Percentiles rank a stretch among this genome's conserved stretches.
These are phyloP conservation scores for Schrankia costaestrigalis DNA, from an alignment of 2,888 invertebrate genomes.

Conservation along the genomic window DNA sequence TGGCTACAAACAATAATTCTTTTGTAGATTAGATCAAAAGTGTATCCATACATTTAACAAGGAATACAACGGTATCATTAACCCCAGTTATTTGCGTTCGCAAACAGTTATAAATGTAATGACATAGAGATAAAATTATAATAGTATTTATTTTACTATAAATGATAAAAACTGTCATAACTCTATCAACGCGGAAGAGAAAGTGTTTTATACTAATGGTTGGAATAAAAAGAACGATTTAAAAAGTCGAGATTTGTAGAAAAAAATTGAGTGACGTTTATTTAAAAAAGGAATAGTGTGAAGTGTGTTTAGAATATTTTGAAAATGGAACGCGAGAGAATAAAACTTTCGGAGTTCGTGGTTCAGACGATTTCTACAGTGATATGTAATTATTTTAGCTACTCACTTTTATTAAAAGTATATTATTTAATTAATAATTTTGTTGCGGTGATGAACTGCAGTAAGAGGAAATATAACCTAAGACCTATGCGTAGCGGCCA, in stretches of 20 bases:
- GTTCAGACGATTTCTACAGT: neutral
- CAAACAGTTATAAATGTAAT: slow-evolving; percentile 17
- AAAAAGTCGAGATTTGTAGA: no score
- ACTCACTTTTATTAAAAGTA: no score
- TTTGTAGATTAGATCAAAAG: no score
- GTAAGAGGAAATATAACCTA: no score
- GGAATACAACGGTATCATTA: slow-evolving; percentile 18
- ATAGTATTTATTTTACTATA: slow-evolving; percentile 20
- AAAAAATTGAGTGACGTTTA: no score
- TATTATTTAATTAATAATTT: no score
- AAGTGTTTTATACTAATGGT: neutral
- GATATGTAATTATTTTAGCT: slow-evolving; percentile 2
- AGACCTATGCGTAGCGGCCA: no score
- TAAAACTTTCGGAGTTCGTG: neutral
- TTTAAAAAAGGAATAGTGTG: no score
- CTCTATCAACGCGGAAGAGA: neutral
- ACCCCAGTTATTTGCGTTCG: slow-evolving; percentile 17
- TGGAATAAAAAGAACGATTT: no score
- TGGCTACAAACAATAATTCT: no score
- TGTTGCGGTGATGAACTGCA: no score
- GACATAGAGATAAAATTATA: slow-evolving; percentile 8
- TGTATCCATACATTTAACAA: slow-evolving; percentile 1
- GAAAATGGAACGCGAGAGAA: neutral
- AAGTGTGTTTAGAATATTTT: no score
- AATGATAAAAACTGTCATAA: slow-evolving; percentile 12